Evolutionary conservation across 2,797 vertebrate species (phyloP).

Genomic region (Eleutherodactylus coqui): DNA sequence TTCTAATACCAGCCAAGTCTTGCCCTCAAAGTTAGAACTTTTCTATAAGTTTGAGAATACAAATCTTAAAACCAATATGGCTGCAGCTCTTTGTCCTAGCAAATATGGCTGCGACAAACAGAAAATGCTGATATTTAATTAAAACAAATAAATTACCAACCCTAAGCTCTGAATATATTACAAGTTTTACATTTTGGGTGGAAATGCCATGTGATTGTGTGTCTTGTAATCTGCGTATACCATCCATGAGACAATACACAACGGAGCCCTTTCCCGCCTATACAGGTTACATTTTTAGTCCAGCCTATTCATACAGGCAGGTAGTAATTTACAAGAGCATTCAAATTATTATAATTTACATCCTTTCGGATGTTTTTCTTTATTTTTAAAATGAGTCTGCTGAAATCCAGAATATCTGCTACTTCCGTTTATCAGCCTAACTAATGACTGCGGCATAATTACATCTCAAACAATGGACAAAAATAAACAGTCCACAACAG

Average conservation of each 20-base stretch:
- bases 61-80: too few relatives aligned
- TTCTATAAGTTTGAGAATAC: too few relatives aligned
- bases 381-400: neutral
- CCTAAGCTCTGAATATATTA: too few relatives aligned
- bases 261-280: neutral
- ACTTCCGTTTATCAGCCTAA: constrained; percentile 14
- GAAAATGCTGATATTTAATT: too few relatives aligned
- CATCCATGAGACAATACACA: neutral
- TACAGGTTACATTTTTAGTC: neutral
- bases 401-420: constrained; percentile 7
- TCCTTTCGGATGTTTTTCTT: neutral
- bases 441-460: constrained; percentile 18
- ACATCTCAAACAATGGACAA: constrained; percentile 24
- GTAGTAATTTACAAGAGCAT: neutral
- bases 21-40: too few relatives aligned
- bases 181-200: neutral
- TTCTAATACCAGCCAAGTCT: too few relatives aligned
- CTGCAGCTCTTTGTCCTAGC: too few relatives aligned
- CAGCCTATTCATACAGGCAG: too few relatives aligned
- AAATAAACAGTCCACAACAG: constrained; percentile 1
- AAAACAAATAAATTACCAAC: too few relatives aligned
- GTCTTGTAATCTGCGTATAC: neutral
- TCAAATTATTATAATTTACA: neutral
- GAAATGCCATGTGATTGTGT: neutral
- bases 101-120: too few relatives aligned